A percentile compares a stretch with the other conserved stretches of the same genome.
Conservation (phyloP, 2,113 vertebrate genomes). For the Heterotis niloticus region DNA sequence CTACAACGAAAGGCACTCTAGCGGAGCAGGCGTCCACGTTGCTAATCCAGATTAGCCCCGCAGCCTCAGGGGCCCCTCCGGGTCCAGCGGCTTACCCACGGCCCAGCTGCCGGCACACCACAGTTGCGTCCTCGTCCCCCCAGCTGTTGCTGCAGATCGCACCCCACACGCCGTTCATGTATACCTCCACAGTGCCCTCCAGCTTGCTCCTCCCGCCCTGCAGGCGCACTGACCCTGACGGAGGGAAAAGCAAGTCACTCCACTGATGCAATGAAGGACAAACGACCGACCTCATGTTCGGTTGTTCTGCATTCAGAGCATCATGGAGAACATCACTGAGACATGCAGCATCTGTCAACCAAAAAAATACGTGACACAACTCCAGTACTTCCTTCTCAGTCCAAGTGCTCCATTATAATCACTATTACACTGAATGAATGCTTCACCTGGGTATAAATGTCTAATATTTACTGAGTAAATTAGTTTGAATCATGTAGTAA, state of each 20-base stretch:
- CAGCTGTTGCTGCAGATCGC: conserved; percentile 72
- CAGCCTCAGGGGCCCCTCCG: background rate
- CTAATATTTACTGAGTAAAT: too few species aligned
- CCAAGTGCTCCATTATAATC: background rate
- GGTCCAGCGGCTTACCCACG: conserved; percentile 65
- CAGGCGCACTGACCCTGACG: conserved; percentile 74
- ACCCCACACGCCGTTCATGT: conserved; percentile 75
- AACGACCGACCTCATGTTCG: too few species aligned
- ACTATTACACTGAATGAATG: too few species aligned
- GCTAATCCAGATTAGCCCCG: conserved; percentile 24
- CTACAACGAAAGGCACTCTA: background rate
- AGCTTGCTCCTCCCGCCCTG: conserved; percentile 72
- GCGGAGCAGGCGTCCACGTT: background rate
- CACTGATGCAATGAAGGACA: too few species aligned
- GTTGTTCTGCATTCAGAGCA: too few species aligned
- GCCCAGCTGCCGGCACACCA: conserved; percentile 80
- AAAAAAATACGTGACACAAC: too few species aligned
- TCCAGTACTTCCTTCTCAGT: too few species aligned
- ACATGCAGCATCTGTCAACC: too few species aligned
- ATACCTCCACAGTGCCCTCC: conserved; percentile 80
- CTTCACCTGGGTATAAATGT: too few species aligned
- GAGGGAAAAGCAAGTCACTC: background rate
- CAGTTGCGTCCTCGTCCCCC: conserved; percentile 72
- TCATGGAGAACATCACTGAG: too few species aligned
- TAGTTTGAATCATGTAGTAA: too few species aligned